Conservation (phyloP, 2,888 invertebrate genomes). For the Apantesis nais region DNA sequence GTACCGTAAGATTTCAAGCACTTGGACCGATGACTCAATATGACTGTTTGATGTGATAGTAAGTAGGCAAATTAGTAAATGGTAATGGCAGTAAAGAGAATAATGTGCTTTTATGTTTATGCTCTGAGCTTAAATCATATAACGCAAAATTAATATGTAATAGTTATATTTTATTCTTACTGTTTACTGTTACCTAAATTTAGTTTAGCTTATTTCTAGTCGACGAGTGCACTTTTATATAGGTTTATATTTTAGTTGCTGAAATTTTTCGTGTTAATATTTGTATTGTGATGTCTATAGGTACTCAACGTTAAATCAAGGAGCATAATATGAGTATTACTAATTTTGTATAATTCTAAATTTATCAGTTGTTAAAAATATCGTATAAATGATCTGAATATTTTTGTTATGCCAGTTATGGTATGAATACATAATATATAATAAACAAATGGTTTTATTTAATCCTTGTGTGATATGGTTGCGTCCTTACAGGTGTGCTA, state of each 20-base stretch:
- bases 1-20: too few species aligned
- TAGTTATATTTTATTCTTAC: slow-evolving; percentile 15
- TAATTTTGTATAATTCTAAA: slow-evolving; percentile 41
- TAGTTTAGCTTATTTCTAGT: slow-evolving; percentile 42
- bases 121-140: slow-evolving; percentile 11
- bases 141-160: slow-evolving; percentile 5
- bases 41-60: neutral
- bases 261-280: slow-evolving; percentile 31
- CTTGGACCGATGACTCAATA: too few species aligned
- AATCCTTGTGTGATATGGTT: neutral
- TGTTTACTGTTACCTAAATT: slow-evolving; percentile 19
- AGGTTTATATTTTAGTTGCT: slow-evolving; percentile 23
- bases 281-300: slow-evolving; percentile 27
- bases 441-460: slow-evolving; percentile 29
- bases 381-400: slow-evolving; percentile 75
- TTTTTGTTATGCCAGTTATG: slow-evolving; percentile 78
- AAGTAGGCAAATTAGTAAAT: neutral
- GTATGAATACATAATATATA: slow-evolving; percentile 66
- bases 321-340: slow-evolving; percentile 48
- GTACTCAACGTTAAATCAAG: slow-evolving; percentile 38
- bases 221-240: slow-evolving; percentile 35
- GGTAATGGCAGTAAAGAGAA: neutral
- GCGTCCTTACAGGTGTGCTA: too few species aligned
- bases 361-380: slow-evolving; percentile 56
- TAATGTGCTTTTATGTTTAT: neutral